Percentiles rank a stretch among this genome's conserved stretches.
phyloP scores from a whole-genome alignment of 2,797 vertebrate genomes.

The Philypnodon macrostomus region DNA sequence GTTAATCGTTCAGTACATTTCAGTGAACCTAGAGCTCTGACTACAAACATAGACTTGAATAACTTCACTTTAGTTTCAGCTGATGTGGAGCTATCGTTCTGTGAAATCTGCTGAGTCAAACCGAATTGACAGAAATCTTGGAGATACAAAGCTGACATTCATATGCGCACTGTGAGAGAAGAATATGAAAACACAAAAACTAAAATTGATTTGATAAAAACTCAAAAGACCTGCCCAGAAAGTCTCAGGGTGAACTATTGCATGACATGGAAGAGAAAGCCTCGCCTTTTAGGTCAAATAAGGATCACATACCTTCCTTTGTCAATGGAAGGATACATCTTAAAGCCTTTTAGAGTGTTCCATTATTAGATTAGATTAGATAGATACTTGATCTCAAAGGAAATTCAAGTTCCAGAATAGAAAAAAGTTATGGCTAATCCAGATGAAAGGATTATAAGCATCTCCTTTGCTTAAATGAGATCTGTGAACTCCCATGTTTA shows the following conservation, averaged over 20 bases:
- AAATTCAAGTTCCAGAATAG: too few species aligned
- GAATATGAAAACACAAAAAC: conserved; percentile 50
- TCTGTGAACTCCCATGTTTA: background rate
- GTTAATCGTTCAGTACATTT: conserved; percentile 13
- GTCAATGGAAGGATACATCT: conserved; percentile 28
- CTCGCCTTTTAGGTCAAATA: conserved; percentile 34
- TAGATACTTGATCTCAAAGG: too few species aligned
- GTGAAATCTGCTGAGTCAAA: conserved; percentile 39
- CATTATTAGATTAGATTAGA: too few species aligned
- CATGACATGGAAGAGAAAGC: conserved; percentile 37
- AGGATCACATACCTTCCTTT: conserved; percentile 35
- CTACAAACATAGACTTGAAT: conserved; percentile 12
- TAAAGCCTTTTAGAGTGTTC: conserved; percentile 17
- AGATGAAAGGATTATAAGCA: background rate
- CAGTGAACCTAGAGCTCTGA: background rate
- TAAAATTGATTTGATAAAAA: conserved; percentile 50
- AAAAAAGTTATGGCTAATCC: conserved; percentile 6
- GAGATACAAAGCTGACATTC: conserved; percentile 43
- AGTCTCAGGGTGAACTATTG: conserved; percentile 48
- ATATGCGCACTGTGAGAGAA: conserved; percentile 41
- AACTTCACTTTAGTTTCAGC: conserved; percentile 14
- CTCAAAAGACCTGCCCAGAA: conserved; percentile 37
- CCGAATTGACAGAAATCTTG: conserved; percentile 17
- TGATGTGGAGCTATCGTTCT: conserved; percentile 14
- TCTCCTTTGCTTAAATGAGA: background rate